Percentiles rank a stretch among this genome's conserved stretches.
Conservation (phyloP, 2,888 invertebrate species). For the Eumerus sabulonum region DNA sequence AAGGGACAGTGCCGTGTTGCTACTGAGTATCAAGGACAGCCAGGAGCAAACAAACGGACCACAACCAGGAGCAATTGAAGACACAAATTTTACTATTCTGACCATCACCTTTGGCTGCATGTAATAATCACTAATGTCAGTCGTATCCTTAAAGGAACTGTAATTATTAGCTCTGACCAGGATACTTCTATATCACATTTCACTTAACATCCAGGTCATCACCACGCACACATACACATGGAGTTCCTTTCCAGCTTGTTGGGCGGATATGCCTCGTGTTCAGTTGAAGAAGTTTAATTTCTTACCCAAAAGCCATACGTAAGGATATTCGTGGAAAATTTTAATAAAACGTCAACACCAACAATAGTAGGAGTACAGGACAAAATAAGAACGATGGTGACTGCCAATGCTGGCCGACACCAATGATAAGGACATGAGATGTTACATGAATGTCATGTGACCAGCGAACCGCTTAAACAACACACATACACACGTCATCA, state of each 20-base stretch:
- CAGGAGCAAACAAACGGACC: neutral
- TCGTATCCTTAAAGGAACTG: constrained; percentile 63
- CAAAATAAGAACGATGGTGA: constrained; percentile 15
- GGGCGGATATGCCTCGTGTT: constrained; percentile 9
- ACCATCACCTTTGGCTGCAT: constrained; percentile 66
- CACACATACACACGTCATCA: constrained; percentile 66
- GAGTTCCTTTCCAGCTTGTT: constrained; percentile 10
- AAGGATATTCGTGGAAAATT: constrained; percentile 65
- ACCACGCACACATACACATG: constrained; percentile 10
- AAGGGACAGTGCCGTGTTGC: too few relatives aligned
- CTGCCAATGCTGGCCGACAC: neutral
- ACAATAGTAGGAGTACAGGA: neutral
- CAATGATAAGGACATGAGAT: constrained; percentile 32
- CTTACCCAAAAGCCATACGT: constrained; percentile 41
- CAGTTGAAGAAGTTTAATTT: constrained; percentile 53
- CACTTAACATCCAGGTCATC: constrained; percentile 69
- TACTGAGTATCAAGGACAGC: constrained; percentile 18
- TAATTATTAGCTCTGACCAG: constrained; percentile 59
- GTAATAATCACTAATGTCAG: constrained; percentile 67
- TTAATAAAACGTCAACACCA: constrained; percentile 42
- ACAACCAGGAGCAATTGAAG: constrained; percentile 56
- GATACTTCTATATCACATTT: constrained; percentile 63
- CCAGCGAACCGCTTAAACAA: constrained; percentile 65
- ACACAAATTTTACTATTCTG: constrained; percentile 67
- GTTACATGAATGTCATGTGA: constrained; percentile 33